phyloP scores from a whole-genome alignment of 2,888 invertebrate genomes.

The Spilarctia lutea region DNA sequence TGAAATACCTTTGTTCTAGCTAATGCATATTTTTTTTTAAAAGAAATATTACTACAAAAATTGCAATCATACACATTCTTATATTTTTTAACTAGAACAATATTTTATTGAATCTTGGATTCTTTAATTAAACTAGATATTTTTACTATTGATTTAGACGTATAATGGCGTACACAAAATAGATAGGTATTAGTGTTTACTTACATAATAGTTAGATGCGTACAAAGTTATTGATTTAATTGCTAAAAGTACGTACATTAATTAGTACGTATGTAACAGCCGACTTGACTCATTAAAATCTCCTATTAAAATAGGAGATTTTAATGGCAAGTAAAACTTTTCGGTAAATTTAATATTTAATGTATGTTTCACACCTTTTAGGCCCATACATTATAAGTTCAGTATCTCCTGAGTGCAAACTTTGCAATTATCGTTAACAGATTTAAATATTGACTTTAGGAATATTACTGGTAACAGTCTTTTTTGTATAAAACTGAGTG shows the following conservation, averaged over 20 bases:
- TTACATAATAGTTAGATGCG: neutral
- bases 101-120: no score
- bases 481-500: neutral
- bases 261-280: neutral
- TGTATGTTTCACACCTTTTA: slow-evolving; percentile 7
- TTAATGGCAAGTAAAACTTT: slow-evolving; percentile 2
- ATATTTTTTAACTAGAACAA: no score
- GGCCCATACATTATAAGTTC: neutral
- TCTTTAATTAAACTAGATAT: no score
- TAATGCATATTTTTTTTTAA: no score
- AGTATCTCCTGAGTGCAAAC: neutral
- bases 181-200: neutral
- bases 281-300: neutral
- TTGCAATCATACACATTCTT: no score
- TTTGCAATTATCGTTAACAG: neutral
- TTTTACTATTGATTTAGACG: no score
- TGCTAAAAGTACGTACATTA: slow-evolving; percentile 9
- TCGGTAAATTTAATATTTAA: neutral
- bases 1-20: no score
- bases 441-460: neutral
- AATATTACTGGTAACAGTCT: neutral
- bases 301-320: neutral
- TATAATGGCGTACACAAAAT: neutral
- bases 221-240: slow-evolving; percentile 6
- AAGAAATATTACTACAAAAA: no score